Base-by-base conservation (phyloP, 2,113 vertebrate species). In the Mormyrus lacerda region DNA sequence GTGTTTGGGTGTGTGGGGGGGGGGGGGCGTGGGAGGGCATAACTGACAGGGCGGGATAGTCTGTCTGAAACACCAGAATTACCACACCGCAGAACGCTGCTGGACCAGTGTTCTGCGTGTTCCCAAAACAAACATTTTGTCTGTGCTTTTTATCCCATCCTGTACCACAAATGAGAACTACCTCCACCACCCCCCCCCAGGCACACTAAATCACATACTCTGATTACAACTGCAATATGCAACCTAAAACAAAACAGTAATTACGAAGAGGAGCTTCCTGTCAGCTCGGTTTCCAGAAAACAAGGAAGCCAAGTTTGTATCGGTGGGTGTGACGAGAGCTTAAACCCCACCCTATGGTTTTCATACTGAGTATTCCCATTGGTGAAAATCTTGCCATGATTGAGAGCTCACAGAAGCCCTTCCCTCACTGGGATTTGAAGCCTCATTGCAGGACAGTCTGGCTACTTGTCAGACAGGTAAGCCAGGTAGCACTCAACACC, bases 1-100 rank as follows among this genome's bases (percentile, higher is more conserved):
- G 90, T 90, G 91, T 93, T 86, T 93, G 91, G 92, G 91, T 87
- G 91, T 88, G 91, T 90, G 88, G 90, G 89, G 90, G 17, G 90
- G 90, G 85, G 50, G 13, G 42, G 50, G 50, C 15, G 27, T 10
- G 73, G 53, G 73, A 27, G 58, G 11, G 51, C 42, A 9, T 88
- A 45, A 85, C 48, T 51, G 51, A 42, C n/a, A 24, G 89, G 89
- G 89, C 27, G 89, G 89, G 35, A 73, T 45, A 83, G 42, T 83
- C 86, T 88, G 89, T 88, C 87, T 90, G 24, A 15, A 85, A 85
- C 53, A 88, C 47, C 51, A 45, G 48, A 85, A 90, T 88, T 88
- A 50, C 69, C 58, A 50, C 76, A 90, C 87, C 79, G 58, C 76
- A 88, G 58, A 58, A 11, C 24, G 88, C 31, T 17, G 55, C 4